phyloP scores from a whole-genome alignment of 2,888 invertebrate species.

The Leptopilina myrica region DNA sequence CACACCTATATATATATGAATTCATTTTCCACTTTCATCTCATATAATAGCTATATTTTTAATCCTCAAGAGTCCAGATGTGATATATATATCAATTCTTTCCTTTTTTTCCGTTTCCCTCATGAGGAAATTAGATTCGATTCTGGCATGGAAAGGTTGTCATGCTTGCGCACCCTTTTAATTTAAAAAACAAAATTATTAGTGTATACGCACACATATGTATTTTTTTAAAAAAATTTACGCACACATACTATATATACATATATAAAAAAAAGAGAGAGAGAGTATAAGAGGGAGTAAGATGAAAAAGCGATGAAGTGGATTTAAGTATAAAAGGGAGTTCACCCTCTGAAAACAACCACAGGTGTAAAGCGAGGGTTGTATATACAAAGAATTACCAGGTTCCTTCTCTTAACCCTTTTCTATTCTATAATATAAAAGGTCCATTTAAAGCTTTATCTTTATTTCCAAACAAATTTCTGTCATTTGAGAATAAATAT shows the following conservation, averaged over 20 bases:
- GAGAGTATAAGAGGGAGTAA: too few relatives aligned
- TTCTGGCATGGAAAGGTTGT: conserved; percentile 19
- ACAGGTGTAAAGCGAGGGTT: conserved; percentile 38
- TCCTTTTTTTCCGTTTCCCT: conserved; percentile 1
- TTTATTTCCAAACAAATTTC: not conserved
- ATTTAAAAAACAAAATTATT: conserved; percentile 31
- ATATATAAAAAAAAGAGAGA: too few relatives aligned
- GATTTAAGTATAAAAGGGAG: not conserved
- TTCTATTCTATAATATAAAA: not conserved
- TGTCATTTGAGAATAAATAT: too few relatives aligned
- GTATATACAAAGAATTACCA: not conserved
- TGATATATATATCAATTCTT: conserved; percentile 23
- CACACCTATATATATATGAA: not conserved
- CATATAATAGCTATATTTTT: not conserved
- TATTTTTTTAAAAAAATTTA: too few relatives aligned
- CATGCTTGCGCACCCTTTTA: conserved; percentile 8
- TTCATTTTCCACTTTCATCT: too few relatives aligned
- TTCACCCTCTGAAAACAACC: conserved; percentile 24
- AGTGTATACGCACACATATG: not conserved
- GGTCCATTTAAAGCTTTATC: not conserved
- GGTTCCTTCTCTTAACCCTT: conserved; percentile 17
- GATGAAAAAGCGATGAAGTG: not conserved
- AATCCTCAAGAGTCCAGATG: conserved; percentile 18
- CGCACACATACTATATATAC: too few relatives aligned
- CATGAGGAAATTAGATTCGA: conserved; percentile 22